A percentile compares a stretch with the other conserved stretches of the same genome.
Conservation (phyloP, 2,797 vertebrate species). For the Melanotaenia maccullochi region DNA sequence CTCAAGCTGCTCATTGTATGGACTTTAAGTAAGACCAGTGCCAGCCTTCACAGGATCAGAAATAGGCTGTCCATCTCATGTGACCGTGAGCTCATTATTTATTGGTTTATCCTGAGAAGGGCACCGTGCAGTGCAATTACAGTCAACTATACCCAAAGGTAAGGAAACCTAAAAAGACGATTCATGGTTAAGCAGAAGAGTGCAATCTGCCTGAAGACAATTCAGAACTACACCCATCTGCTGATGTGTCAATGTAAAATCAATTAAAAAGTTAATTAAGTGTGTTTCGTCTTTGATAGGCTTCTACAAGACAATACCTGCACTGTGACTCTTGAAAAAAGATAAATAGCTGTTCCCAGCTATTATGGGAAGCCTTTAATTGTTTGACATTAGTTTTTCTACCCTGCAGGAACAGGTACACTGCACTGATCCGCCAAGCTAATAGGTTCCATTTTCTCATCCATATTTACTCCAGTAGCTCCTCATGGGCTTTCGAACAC, state of each 20-base stretch:
- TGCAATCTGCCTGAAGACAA: slow-evolving; percentile 33
- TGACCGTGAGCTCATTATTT: slow-evolving; percentile 25
- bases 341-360: slow-evolving; percentile 40
- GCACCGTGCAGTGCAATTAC: slow-evolving; percentile 38
- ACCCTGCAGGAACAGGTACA: slow-evolving; percentile 45
- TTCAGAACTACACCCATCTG: slow-evolving; percentile 52
- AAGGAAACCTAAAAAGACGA: slow-evolving; percentile 54
- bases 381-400: slow-evolving; percentile 52
- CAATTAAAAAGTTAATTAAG: slow-evolving; percentile 63
- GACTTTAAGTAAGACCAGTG: not conserved
- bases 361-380: slow-evolving; percentile 53
- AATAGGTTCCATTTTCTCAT: slow-evolving; percentile 60
- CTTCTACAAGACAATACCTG: slow-evolving; percentile 28
- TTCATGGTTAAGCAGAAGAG: slow-evolving; percentile 39
- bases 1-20: not conserved
- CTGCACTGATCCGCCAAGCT: slow-evolving; percentile 42
- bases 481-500: slow-evolving; percentile 27
- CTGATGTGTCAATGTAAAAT: slow-evolving; percentile 56
- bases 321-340: slow-evolving; percentile 9
- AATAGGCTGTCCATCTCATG: slow-evolving; percentile 4
- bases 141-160: slow-evolving; percentile 38
- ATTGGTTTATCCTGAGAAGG: slow-evolving; percentile 44
- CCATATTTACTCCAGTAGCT: slow-evolving; percentile 52
- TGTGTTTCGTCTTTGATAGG: slow-evolving; percentile 38
- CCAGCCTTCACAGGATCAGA: slow-evolving; percentile 1